Evolutionary conservation across 2,113 vertebrate genomes (phyloP).

Genomic region (Paraplagusia blochii): DNA sequence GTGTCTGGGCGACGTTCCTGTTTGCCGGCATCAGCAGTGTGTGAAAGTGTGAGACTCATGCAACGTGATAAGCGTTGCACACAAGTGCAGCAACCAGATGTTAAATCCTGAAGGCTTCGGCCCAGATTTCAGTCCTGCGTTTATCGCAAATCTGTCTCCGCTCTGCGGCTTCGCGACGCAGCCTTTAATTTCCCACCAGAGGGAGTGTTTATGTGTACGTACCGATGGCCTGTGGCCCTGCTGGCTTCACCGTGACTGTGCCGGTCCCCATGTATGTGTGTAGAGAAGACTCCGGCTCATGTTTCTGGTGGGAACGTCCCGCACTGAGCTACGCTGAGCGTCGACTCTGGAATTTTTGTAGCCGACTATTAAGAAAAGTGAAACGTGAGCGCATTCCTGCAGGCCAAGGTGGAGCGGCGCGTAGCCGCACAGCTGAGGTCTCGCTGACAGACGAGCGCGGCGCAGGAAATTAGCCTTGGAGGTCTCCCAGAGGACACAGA

Average conservation of each 20-base stretch:
- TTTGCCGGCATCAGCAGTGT: slow-evolving; percentile 50
- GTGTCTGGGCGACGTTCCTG: slow-evolving; percentile 33
- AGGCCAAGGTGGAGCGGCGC: slow-evolving; percentile 48
- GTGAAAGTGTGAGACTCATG: slow-evolving; percentile 45
- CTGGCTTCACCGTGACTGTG: slow-evolving; percentile 47
- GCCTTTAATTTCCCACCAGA: slow-evolving; percentile 54
- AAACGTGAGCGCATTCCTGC: slow-evolving; percentile 74
- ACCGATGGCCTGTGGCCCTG: slow-evolving; percentile 48
- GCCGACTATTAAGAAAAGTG: slow-evolving; percentile 72
- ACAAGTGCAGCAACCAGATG: slow-evolving; percentile 59
- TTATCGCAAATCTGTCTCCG: slow-evolving; percentile 64
- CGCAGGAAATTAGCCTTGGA: slow-evolving; percentile 39
- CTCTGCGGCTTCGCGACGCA: slow-evolving; percentile 47
- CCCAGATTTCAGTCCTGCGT: slow-evolving; percentile 59
- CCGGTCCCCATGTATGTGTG: slow-evolving; percentile 1
- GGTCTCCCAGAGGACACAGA: slow-evolving; percentile 24
- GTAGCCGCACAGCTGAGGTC: slow-evolving; percentile 66
- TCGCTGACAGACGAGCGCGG: slow-evolving; percentile 57
- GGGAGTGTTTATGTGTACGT: slow-evolving; percentile 48
- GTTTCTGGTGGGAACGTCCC: slow-evolving; percentile 64
- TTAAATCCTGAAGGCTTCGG: slow-evolving; percentile 67
- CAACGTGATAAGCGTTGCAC: slow-evolving; percentile 24
- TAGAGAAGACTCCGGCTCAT: slow-evolving; percentile 33
- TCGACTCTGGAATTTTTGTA: slow-evolving; percentile 43
- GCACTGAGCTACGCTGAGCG: slow-evolving; percentile 39